phyloP scores from a whole-genome alignment of 2,888 invertebrate genomes.

The Aspidiotus destructor region DNA sequence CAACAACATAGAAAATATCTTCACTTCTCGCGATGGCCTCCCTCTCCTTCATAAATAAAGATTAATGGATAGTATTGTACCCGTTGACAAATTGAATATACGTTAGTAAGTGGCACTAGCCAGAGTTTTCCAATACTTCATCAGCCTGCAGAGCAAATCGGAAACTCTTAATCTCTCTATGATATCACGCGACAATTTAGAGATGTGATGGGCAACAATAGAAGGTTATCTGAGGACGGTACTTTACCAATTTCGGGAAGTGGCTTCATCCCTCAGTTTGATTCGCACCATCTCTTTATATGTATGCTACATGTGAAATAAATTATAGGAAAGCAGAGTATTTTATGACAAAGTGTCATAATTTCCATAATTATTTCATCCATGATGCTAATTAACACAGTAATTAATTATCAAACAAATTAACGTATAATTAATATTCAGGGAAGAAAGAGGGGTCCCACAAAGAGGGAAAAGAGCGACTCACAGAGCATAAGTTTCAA shows the following conservation, averaged over 20 bases:
- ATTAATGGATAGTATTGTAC: neutral
- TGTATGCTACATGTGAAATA: too few species aligned
- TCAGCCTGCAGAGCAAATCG: neutral
- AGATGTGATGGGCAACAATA: slow-evolving; percentile 14
- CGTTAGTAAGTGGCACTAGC: neutral
- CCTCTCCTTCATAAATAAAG: slow-evolving; percentile 14
- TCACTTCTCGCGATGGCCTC: neutral
- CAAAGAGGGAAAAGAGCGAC: too few species aligned
- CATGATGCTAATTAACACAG: too few species aligned
- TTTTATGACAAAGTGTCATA: too few species aligned
- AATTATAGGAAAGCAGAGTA: too few species aligned
- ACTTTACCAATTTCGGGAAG: slow-evolving; percentile 17
- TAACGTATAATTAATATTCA: too few species aligned
- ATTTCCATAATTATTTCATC: too few species aligned
- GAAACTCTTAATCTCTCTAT: neutral
- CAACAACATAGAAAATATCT: slow-evolving; percentile 23
- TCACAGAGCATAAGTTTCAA: too few species aligned
- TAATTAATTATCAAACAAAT: too few species aligned
- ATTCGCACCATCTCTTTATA: slow-evolving; percentile 16
- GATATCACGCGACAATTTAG: slow-evolving; percentile 5
- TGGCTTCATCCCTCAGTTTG: slow-evolving; percentile 15
- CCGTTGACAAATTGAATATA: neutral
- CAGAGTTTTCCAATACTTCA: neutral
- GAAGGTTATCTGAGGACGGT: slow-evolving; percentile 4
- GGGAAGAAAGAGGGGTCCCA: too few species aligned